A percentile compares a stretch with the other conserved stretches of the same genome.
Evolutionary conservation across 2,797 vertebrate species (phyloP).

Genomic region (Trachurus trachurus): DNA sequence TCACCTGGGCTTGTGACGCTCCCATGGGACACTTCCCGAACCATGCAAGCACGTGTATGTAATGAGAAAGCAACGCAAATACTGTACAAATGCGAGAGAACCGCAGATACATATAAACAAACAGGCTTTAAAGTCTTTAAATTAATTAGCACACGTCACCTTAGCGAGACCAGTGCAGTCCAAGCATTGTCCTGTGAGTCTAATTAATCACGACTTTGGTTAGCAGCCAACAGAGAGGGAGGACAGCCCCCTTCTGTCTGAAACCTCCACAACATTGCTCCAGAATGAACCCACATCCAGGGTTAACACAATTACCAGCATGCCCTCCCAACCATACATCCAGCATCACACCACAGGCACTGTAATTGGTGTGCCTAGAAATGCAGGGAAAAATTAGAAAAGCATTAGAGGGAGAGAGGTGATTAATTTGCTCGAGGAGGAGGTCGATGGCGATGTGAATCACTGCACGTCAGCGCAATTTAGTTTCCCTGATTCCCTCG

Average conservation of each 20-base stretch:
- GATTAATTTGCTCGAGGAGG: conserved; percentile 81
- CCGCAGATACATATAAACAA: not conserved
- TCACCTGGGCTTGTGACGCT: not conserved
- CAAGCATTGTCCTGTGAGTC: conserved; percentile 69
- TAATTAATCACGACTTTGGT: conserved; percentile 80
- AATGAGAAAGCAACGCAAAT: conserved; percentile 12
- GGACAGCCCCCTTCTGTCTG: conserved; percentile 75
- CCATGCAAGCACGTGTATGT: not conserved
- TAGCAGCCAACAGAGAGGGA: conserved; percentile 70
- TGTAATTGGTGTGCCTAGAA: conserved; percentile 78
- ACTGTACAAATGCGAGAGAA: conserved; percentile 18
- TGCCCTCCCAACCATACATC: conserved; percentile 74
- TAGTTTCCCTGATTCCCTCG: conserved; percentile 78
- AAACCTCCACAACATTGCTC: conserved; percentile 69
- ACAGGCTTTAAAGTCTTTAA: conserved; percentile 36
- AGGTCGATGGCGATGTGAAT: conserved; percentile 82
- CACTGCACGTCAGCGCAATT: conserved; percentile 77
- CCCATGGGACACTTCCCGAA: conserved; percentile 7
- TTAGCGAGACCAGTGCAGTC: conserved; percentile 53
- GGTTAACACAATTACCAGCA: conserved; percentile 82
- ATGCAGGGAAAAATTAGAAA: conserved; percentile 72
- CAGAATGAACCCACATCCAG: conserved; percentile 67
- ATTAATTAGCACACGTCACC: conserved; percentile 69
- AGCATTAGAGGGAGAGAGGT: conserved; percentile 72
- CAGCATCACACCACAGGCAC: conserved; percentile 71